Evolutionary conservation across 2,113 vertebrate species (phyloP).

Genomic region (Thryonomys swinderianus): DNA sequence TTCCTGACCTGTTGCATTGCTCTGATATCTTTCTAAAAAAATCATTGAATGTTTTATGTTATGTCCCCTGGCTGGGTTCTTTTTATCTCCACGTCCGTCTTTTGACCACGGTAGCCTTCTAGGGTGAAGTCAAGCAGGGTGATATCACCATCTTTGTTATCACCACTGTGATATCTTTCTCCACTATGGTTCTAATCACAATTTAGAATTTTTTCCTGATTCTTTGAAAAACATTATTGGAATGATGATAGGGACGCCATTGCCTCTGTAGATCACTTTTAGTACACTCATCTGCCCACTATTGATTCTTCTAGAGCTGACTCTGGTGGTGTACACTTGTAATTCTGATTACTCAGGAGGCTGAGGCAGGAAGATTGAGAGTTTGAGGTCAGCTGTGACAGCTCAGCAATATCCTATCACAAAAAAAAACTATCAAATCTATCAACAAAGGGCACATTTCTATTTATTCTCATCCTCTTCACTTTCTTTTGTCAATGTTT

Average conservation of each 20-base stretch:
- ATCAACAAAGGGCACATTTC: not conserved
- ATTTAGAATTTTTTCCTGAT: not conserved
- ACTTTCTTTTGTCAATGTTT: not conserved
- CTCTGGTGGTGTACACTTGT: not conserved
- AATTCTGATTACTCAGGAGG: not conserved
- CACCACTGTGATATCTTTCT: not conserved
- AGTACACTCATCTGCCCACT: not conserved
- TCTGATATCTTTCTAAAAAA: not conserved
- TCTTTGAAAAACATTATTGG: not conserved
- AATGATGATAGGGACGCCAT: not conserved
- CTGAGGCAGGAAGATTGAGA: not conserved
- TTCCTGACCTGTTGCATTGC: too few species aligned
- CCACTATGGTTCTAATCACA: not conserved
- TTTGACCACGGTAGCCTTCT: not conserved
- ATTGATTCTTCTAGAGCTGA: not conserved
- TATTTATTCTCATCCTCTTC: not conserved
- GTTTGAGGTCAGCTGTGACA: not conserved
- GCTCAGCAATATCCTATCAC: not conserved
- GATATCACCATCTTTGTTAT: not conserved
- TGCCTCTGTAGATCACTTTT: not conserved
- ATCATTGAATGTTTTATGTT: not conserved
- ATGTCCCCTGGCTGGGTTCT: too few species aligned
- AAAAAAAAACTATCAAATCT: not conserved
- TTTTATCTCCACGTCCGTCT: not conserved
- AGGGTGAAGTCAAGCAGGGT: not conserved